A percentile compares a stretch with the other conserved stretches of the same genome.
phyloP scores from a whole-genome alignment of 92 coral and sea anemone species.

The Siderastrea siderea region DNA sequence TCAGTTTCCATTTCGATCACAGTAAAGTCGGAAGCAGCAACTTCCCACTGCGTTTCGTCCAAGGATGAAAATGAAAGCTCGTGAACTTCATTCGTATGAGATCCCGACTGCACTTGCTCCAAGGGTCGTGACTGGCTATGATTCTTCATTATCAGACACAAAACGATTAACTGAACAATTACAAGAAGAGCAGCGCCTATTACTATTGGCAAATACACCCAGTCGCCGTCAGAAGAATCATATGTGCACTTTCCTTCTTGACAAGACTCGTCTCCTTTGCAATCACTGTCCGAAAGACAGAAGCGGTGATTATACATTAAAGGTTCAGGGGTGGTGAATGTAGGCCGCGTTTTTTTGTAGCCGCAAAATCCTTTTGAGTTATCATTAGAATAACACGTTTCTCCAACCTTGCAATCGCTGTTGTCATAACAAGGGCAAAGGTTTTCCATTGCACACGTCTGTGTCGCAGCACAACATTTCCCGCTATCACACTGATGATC shows the following conservation, averaged over 20 bases:
- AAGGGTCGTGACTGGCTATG: too few species aligned
- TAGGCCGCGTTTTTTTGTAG: background rate
- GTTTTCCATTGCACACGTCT: background rate
- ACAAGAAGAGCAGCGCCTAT: background rate
- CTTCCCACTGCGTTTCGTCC: background rate
- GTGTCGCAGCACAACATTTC: background rate
- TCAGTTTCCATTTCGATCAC: conserved; percentile 7
- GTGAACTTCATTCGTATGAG: background rate
- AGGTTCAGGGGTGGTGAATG: background rate
- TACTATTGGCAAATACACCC: background rate
- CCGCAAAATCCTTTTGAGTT: background rate
- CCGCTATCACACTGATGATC: background rate
- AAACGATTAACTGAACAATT: too few species aligned
- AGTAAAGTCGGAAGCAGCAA: background rate
- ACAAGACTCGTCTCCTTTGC: background rate
- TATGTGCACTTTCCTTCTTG: background rate
- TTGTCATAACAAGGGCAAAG: background rate
- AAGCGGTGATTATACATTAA: background rate
- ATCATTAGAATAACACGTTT: background rate
- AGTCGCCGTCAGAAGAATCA: background rate
- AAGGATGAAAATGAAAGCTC: background rate
- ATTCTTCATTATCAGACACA: too few species aligned
- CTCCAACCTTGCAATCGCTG: conserved; percentile 2
- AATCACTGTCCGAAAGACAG: background rate
- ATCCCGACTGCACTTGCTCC: background rate